Percentiles rank a stretch among this genome's conserved stretches.
Conservation (phyloP, 2,113 vertebrate species). For the Penelope pileata region DNA sequence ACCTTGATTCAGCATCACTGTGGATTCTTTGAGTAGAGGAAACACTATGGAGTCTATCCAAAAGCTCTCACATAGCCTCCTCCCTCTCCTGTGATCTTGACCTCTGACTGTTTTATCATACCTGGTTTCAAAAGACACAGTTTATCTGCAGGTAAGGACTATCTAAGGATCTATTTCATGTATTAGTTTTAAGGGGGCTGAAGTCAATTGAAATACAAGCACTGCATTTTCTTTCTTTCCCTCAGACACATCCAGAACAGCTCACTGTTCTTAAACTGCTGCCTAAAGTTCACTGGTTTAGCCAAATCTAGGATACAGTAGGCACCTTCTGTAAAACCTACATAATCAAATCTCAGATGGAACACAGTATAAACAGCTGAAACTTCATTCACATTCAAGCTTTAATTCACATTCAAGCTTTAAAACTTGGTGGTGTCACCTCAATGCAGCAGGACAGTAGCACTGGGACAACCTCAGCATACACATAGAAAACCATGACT, state of each 20-base stretch:
- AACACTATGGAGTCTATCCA: neutral
- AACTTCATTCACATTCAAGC: neutral
- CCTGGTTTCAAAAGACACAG: neutral
- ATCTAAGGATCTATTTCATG: neutral
- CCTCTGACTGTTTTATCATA: accelerated
- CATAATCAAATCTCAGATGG: neutral
- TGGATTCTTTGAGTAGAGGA: neutral
- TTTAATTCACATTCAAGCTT: neutral
- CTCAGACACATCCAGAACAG: neutral
- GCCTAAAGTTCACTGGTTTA: neutral
- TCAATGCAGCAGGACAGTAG: neutral
- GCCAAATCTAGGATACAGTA: neutral
- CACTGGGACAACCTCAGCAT: neutral
- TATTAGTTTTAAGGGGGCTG: neutral
- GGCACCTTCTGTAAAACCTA: neutral
- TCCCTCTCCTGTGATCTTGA: neutral
- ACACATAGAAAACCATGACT: neutral
- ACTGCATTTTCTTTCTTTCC: neutral
- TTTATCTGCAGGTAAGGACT: neutral
- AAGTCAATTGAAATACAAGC: neutral
- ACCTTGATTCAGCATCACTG: neutral
- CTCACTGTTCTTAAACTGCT: neutral
- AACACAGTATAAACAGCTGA: neutral
- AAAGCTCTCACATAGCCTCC: neutral
- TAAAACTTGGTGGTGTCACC: neutral